Evolutionary conservation across 2,888 invertebrate genomes (phyloP).

Genomic region (Subacronicta megacephala): DNA sequence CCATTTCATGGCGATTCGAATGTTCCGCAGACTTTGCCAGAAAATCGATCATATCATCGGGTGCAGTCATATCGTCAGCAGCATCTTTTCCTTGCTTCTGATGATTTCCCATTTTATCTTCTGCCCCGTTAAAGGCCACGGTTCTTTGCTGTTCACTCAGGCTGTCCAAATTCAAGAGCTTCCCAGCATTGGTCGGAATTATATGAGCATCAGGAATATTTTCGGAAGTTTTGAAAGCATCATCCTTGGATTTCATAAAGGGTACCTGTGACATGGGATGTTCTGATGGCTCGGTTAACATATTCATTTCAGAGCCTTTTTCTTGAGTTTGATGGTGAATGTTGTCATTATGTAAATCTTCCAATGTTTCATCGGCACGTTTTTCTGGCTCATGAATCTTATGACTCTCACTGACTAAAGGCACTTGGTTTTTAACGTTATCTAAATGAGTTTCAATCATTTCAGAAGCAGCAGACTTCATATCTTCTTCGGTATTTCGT

Average conservation of each 20-base stretch:
- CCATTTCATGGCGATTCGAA: constrained; percentile 2
- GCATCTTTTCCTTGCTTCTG: constrained; percentile 12
- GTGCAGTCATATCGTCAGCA: constrained; percentile 5
- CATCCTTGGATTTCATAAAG: constrained; percentile 32
- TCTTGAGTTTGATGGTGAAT: constrained; percentile 8
- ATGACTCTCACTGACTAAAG: constrained; percentile 43
- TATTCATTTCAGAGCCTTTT: constrained; percentile 23
- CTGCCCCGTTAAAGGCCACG: constrained; percentile 7
- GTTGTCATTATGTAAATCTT: constrained; percentile 8
- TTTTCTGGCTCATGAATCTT: constrained; percentile 28
- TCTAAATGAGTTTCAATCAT: constrained; percentile 53
- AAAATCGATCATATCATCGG: constrained; percentile 26
- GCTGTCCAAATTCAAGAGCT: constrained; percentile 11
- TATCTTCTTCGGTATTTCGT: constrained; percentile 47
- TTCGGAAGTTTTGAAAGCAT: constrained; percentile 3
- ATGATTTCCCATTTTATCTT: constrained; percentile 16
- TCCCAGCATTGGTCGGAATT: neutral
- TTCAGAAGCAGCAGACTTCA: constrained; percentile 58
- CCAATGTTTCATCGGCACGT: constrained; percentile 16
- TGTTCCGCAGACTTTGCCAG: constrained; percentile 25
- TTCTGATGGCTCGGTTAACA: constrained; percentile 18
- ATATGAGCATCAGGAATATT: constrained; percentile 7
- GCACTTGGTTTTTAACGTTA: constrained; percentile 33
- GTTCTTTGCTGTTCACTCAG: constrained; percentile 22
- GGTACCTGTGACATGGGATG: constrained; percentile 22